These are phyloP conservation scores for Urosaurus nigricauda DNA, from an alignment of 2,797 vertebrate species.

Conservation along the genomic window DNA sequence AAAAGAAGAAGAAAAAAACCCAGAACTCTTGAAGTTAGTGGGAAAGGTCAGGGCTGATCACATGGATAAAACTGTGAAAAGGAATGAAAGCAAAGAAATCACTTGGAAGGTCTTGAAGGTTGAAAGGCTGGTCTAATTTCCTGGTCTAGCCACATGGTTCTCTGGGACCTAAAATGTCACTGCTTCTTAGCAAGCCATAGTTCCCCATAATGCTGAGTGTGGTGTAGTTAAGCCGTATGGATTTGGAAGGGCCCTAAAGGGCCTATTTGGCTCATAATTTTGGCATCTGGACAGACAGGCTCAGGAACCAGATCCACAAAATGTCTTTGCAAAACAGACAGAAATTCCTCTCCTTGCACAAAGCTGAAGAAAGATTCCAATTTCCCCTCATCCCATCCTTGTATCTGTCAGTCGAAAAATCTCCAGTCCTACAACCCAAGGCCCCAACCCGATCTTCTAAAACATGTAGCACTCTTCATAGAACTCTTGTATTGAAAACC, in stretches of 20 bases:
- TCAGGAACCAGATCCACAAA: background rate
- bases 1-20: no score
- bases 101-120: background rate
- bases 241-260: background rate
- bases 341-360: background rate
- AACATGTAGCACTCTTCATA: background rate
- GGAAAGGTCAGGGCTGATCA: background rate
- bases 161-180: background rate
- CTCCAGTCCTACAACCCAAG: background rate
- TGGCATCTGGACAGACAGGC: constrained; percentile 17
- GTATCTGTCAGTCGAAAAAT: no score
- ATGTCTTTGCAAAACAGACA: background rate
- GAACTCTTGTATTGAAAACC: background rate
- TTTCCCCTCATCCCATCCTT: background rate
- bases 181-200: background rate
- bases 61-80: background rate
- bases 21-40: background rate
- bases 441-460: background rate
- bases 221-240: background rate
- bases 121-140: background rate
- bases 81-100: background rate
- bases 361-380: background rate
- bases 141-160: background rate
- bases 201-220: background rate
- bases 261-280: background rate